Evolutionary conservation across 2,888 invertebrate genomes (phyloP).

Genomic region (Thera obeliscata): DNA sequence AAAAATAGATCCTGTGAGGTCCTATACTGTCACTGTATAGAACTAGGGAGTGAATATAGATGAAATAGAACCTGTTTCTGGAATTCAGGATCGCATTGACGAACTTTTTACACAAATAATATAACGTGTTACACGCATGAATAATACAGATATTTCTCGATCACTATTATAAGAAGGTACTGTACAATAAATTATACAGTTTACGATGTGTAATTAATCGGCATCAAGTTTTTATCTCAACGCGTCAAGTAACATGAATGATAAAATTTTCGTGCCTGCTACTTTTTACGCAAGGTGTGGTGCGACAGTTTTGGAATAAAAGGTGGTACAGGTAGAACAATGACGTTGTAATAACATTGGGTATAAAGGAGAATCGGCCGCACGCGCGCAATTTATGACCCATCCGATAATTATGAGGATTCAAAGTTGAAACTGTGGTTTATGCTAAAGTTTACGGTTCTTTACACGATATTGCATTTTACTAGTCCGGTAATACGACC

Average conservation of each 20-base stretch:
- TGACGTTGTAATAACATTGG: slow-evolving; percentile 32
- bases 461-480: slow-evolving; percentile 52
- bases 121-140: slow-evolving; percentile 37
- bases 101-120: slow-evolving; percentile 24
- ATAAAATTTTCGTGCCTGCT: slow-evolving; percentile 47
- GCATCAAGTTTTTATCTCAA: slow-evolving; percentile 57
- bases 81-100: slow-evolving; percentile 17
- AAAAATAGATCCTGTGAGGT: slow-evolving; percentile 22
- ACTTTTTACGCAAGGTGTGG: slow-evolving; percentile 51
- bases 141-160: slow-evolving; percentile 36
- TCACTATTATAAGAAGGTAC: slow-evolving; percentile 37
- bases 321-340: slow-evolving; percentile 29
- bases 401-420: slow-evolving; percentile 80
- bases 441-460: slow-evolving; percentile 64
- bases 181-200: slow-evolving; percentile 54
- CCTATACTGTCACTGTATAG: slow-evolving; percentile 20
- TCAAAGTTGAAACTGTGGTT: slow-evolving; percentile 66
- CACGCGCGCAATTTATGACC: slow-evolving; percentile 72
- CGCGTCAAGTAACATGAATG: slow-evolving; percentile 53
- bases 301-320: slow-evolving; percentile 42
- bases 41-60: slow-evolving; percentile 25
- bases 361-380: slow-evolving; percentile 51
- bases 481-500: slow-evolving; percentile 46
- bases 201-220: slow-evolving; percentile 59
- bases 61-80: slow-evolving; percentile 15